These are phyloP conservation scores for Cataglyphis rosenhaueri DNA, from an alignment of 2,888 invertebrate species.

Conservation along the genomic window DNA sequence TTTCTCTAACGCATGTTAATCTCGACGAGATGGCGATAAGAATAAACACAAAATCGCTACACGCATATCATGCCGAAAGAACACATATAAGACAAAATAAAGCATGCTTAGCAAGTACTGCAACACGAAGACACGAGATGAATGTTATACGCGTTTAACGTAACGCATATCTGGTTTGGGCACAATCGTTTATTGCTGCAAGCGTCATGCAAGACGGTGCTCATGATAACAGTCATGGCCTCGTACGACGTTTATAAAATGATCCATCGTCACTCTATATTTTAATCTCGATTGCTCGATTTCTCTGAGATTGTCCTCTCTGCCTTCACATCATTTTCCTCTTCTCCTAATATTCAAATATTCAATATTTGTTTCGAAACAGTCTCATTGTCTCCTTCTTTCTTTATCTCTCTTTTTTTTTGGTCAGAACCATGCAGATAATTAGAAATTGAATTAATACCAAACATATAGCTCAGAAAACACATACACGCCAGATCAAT, in stretches of 20 bases:
- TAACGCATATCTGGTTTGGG: constrained; percentile 42
- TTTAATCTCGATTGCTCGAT: constrained; percentile 46
- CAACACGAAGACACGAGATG: constrained; percentile 58
- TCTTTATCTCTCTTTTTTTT: constrained; percentile 33
- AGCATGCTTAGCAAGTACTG: constrained; percentile 72
- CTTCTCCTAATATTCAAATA: constrained; percentile 57
- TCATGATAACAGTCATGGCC: constrained; percentile 72
- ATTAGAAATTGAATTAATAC: constrained; percentile 64
- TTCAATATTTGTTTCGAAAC: constrained; percentile 50
- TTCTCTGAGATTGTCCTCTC: constrained; percentile 35
- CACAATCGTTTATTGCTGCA: constrained; percentile 56
- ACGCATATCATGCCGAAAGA: constrained; percentile 55
- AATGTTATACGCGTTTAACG: constrained; percentile 26
- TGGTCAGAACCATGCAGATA: constrained; percentile 58
- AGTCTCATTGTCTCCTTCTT: constrained; percentile 29
- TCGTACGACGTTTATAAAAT: constrained; percentile 57
- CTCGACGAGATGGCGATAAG: constrained; percentile 31
- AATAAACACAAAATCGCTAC: constrained; percentile 51
- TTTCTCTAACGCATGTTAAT: constrained; percentile 31
- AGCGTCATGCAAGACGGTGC: constrained; percentile 78
- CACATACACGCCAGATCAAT: constrained; percentile 48
- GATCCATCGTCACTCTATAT: constrained; percentile 54
- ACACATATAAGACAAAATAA: constrained; percentile 57
- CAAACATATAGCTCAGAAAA: constrained; percentile 64
- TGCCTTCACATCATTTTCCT: constrained; percentile 49